A percentile compares a stretch with the other conserved stretches of the same genome.
These are phyloP conservation scores for Numida meleagris DNA, from an alignment of 2,113 vertebrate species.

Conservation along the genomic window DNA sequence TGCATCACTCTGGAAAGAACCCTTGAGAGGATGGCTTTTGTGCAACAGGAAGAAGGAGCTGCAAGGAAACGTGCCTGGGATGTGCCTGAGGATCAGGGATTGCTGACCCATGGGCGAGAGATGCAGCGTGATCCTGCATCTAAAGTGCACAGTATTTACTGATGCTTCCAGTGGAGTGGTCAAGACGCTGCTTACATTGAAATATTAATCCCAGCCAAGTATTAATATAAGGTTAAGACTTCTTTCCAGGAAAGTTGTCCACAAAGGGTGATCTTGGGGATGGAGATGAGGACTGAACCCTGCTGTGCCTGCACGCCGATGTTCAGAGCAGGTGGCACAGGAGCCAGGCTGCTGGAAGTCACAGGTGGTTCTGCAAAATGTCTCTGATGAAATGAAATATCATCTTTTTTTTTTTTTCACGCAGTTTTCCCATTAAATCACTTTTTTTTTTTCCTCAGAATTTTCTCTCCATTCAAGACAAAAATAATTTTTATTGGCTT, in stretches of 20 bases:
- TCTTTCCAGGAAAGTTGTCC: background rate
- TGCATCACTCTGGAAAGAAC: background rate
- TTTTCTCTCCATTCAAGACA: conserved; percentile 3
- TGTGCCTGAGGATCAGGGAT: background rate
- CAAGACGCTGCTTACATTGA: background rate
- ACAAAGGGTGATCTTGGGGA: accelerated
- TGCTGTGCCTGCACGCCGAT: background rate
- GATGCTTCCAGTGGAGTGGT: background rate
- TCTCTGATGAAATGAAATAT: background rate
- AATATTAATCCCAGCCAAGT: background rate
- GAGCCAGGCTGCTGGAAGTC: background rate
- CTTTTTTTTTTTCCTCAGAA: background rate
- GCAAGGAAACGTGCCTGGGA: background rate
- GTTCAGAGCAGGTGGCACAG: accelerated
- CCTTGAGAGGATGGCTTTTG: background rate
- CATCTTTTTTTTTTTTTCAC: background rate
- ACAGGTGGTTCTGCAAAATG: accelerated
- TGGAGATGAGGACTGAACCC: background rate
- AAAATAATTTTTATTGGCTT: conserved; percentile 21
- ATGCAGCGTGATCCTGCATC: background rate
- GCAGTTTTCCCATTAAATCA: background rate
- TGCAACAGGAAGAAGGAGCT: background rate
- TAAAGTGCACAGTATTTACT: background rate
- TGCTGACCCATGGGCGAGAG: background rate
- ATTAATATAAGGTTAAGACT: background rate